phyloP scores from a whole-genome alignment of 2,113 vertebrate species.

The Thalassoma bifasciatum region DNA sequence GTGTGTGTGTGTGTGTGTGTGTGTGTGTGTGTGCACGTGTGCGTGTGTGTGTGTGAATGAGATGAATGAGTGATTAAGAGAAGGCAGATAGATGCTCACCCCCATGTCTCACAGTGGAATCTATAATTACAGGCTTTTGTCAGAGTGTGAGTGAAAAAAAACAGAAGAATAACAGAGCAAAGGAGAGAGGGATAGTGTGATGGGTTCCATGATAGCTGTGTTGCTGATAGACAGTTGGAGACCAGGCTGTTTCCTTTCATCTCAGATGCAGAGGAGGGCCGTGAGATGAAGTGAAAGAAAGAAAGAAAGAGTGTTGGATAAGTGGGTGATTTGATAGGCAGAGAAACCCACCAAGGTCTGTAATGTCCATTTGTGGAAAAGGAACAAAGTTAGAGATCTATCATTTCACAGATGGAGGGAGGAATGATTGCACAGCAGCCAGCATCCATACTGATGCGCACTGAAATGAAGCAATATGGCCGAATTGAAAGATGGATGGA shows the following conservation, averaged over 20 bases:
- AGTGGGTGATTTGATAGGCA: conserved; percentile 52
- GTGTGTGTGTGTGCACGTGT: conserved; percentile 29
- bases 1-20: conserved; percentile 20
- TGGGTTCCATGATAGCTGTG: conserved; percentile 40
- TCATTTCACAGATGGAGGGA: conserved; percentile 47
- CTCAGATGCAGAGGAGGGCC: conserved; percentile 39
- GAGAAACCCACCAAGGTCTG: conserved; percentile 37
- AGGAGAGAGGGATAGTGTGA: conserved; percentile 28
- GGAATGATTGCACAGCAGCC: conserved; percentile 52
- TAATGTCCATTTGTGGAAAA: conserved; percentile 50
- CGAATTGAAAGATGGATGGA: conserved; percentile 40
- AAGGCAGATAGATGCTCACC: conserved; percentile 50
- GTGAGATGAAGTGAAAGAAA: conserved; percentile 9
- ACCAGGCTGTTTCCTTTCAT: conserved; percentile 37
- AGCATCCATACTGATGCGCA: conserved; percentile 40
- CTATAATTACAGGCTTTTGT: conserved; percentile 68
- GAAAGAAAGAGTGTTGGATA: conserved; percentile 39
- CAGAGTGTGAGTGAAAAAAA: conserved; percentile 44
- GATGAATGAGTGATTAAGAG: conserved; percentile 56
- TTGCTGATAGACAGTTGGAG: conserved; percentile 24
- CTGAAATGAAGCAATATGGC: conserved; percentile 24
- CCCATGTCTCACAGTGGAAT: conserved; percentile 35
- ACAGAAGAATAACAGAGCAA: conserved; percentile 30
- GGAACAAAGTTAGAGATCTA: conserved; percentile 54
- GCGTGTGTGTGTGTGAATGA: conserved; percentile 28